These are phyloP conservation scores for Aphidoletes aphidimyza DNA, from an alignment of 2,888 invertebrate species.

Conservation along the genomic window DNA sequence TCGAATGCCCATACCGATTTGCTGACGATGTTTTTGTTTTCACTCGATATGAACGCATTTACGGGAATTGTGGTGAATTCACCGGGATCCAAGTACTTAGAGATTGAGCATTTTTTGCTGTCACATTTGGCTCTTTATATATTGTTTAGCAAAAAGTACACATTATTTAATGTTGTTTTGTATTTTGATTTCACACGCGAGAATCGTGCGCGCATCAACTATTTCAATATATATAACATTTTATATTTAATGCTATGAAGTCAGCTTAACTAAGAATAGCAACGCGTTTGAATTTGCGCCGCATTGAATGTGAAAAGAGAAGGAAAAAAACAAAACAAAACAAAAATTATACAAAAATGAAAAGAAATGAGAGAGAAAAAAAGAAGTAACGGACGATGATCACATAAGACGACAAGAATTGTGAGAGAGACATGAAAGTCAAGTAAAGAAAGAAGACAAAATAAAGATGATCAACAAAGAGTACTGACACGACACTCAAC, in stretches of 20 bases:
- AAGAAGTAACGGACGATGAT: no score
- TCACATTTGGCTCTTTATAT: not conserved
- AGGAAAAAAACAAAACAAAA: not conserved
- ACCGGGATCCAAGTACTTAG: not conserved
- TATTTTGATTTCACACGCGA: not conserved
- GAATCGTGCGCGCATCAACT: not conserved
- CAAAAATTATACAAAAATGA: not conserved
- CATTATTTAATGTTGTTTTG: not conserved
- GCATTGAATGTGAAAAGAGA: not conserved
- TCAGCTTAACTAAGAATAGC: not conserved
- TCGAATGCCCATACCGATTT: not conserved
- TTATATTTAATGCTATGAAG: no score
- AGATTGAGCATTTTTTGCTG: not conserved
- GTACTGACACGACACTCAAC: slow-evolving; percentile 31
- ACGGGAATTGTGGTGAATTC: not conserved
- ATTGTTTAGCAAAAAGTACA: no score
- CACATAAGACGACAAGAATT: no score
- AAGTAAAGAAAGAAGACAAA: not conserved
- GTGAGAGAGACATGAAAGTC: not conserved
- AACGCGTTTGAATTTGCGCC: not conserved
- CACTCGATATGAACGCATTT: slow-evolving; percentile 9
- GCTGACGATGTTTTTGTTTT: not conserved
- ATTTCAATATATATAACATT: no score
- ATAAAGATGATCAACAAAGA: not conserved
- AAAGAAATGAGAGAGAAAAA: no score